Evolutionary conservation across 2,888 invertebrate species (phyloP).

Genomic region (Elmis aenea): DNA sequence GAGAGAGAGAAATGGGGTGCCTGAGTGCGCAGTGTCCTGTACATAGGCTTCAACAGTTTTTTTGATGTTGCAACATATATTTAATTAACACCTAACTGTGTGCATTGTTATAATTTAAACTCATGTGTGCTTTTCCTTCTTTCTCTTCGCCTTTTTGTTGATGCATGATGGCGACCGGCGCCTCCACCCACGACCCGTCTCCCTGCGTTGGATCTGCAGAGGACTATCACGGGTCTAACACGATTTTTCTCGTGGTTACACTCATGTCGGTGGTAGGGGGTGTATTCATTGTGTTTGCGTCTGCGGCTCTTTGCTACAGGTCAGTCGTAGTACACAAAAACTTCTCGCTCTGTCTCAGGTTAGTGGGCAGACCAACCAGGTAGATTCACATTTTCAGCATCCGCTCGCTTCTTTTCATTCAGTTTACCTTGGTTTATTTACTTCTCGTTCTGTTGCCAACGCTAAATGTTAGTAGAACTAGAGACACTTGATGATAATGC

Average conservation of each 20-base stretch:
- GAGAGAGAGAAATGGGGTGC: constrained; percentile 26
- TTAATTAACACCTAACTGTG: constrained; percentile 24
- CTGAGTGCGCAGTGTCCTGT: constrained; percentile 39
- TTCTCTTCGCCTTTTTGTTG: constrained; percentile 55
- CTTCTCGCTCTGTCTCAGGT: constrained; percentile 98
- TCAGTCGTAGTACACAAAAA: constrained; percentile 98
- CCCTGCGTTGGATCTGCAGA: constrained; percentile 58
- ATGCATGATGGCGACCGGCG: constrained; percentile 50
- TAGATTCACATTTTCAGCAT: constrained; percentile 52
- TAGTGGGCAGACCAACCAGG: constrained; percentile 88
- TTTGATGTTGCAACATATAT: constrained; percentile 35
- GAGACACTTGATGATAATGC: no score
- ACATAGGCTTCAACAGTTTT: constrained; percentile 42
- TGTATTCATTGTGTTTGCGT: constrained; percentile 97
- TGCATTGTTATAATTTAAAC: constrained; percentile 36
- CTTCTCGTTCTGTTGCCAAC: constrained; percentile 23
- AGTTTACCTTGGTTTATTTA: constrained; percentile 25
- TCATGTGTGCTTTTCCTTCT: constrained; percentile 54
- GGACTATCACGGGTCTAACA: constrained; percentile 96
- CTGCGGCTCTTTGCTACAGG: constrained; percentile 99
- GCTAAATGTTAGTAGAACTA: constrained; percentile 15
- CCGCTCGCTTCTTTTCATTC: constrained; percentile 39
- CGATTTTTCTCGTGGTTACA: constrained; percentile 95
- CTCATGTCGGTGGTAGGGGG: constrained; percentile 99
- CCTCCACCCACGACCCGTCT: constrained; percentile 31